phyloP scores from a whole-genome alignment of 2,888 invertebrate species.

The Aphelenchoides bicaudatus region DNA sequence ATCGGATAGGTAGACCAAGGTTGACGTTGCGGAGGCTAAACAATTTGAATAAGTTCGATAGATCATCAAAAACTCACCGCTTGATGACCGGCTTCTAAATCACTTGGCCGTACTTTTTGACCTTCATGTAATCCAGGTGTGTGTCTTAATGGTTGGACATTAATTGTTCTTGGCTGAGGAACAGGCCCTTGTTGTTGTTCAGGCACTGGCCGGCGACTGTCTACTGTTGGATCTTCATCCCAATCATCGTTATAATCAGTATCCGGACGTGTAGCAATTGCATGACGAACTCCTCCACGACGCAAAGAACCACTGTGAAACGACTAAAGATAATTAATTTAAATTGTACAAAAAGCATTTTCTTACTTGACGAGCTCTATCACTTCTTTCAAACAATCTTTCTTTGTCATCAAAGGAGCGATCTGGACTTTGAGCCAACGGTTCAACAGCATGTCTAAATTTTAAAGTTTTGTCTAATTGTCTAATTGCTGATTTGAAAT shows the following conservation, averaged over 20 bases:
- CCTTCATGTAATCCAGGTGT: neutral
- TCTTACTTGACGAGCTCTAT: conserved; percentile 11
- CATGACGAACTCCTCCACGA: conserved; percentile 15
- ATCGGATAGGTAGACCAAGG: conserved; percentile 1
- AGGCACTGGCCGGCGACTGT: neutral
- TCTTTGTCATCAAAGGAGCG: conserved; percentile 18
- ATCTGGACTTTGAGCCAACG: conserved; percentile 1
- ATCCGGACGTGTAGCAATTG: neutral
- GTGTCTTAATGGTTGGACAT: neutral
- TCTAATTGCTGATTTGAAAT: too few species aligned
- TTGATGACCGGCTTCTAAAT: too few species aligned
- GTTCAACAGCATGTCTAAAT: too few species aligned
- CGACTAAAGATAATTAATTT: neutral
- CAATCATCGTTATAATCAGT: neutral
- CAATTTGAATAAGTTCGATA: neutral
- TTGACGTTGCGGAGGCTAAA: neutral
- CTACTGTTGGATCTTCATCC: neutral
- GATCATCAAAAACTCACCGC: conserved; percentile 7
- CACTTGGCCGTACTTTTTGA: too few species aligned
- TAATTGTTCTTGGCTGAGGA: neutral
- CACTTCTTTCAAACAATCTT: conserved; percentile 17
- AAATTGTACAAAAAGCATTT: too few species aligned
- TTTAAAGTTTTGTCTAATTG: too few species aligned
- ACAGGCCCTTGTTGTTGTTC: neutral
- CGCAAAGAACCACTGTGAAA: conserved; percentile 10